Conservation (phyloP, 2,113 vertebrate genomes). For the Campylomormyrus tamandua region DNA sequence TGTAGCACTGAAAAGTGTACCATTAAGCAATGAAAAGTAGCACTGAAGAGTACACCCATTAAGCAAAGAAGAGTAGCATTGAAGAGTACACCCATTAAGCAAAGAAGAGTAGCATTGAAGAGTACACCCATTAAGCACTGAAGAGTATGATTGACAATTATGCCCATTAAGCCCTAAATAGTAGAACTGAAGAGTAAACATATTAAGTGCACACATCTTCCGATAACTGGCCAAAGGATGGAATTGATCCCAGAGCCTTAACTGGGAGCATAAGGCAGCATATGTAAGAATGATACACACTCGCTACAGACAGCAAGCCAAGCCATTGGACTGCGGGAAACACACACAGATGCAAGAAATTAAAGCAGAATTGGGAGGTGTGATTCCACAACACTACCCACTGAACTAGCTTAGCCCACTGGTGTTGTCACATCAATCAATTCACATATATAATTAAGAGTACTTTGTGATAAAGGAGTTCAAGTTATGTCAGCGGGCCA, state of each 20-base stretch:
- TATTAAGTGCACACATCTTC: neutral
- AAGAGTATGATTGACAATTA: neutral
- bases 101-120: neutral
- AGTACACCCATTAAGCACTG: neutral
- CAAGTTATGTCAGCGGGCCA: neutral
- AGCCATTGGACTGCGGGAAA: neutral
- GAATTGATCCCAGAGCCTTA: neutral
- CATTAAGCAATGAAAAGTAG: neutral
- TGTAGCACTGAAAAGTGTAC: neutral
- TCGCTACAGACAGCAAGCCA: neutral
- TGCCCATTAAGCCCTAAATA: neutral
- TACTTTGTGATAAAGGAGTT: neutral
- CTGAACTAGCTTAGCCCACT: neutral
- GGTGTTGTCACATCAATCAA: neutral
- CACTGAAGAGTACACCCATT: neutral
- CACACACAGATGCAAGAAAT: neutral
- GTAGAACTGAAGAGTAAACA: neutral
- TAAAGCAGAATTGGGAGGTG: neutral
- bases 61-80: neutral
- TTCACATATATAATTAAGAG: neutral
- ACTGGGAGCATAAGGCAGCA: neutral
- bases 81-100: neutral
- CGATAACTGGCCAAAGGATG: neutral
- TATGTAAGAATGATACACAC: neutral
- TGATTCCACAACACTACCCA: neutral